Conservation (phyloP, 1,140 invertebrate species). For the Aphaenogaster floridana region DNA sequence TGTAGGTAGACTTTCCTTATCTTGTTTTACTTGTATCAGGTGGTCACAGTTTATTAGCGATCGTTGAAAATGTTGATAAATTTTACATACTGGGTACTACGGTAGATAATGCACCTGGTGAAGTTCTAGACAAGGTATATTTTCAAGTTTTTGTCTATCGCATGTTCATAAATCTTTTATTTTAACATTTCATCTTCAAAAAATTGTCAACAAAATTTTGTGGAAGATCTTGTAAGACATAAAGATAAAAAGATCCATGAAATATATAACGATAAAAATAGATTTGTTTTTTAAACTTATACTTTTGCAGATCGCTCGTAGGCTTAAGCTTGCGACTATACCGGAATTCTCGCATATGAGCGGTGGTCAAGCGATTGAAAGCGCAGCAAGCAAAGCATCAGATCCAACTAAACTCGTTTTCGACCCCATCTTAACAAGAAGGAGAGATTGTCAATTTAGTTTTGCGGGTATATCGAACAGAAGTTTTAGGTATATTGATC, state of each 20-base stretch:
- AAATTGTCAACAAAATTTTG: not conserved
- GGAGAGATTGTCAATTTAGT: constrained; percentile 94
- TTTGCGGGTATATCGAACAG: constrained; percentile 92
- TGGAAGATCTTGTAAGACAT: constrained; percentile 54
- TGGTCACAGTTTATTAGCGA: constrained; percentile 95
- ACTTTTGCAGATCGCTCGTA: constrained; percentile 91
- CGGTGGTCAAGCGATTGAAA: constrained; percentile 95
- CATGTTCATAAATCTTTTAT: constrained; percentile 21
- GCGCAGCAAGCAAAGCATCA: constrained; percentile 90
- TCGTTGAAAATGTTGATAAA: constrained; percentile 92
- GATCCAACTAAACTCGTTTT: constrained; percentile 91
- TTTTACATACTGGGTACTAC: constrained; percentile 93
- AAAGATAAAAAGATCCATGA: constrained; percentile 49
- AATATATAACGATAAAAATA: not conserved
- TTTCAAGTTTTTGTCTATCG: not conserved
- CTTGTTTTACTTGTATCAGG: constrained; percentile 96
- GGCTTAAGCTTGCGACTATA: constrained; percentile 94
- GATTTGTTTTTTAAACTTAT: not conserved
- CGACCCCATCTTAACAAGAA: constrained; percentile 87
- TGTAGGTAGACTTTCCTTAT: constrained; percentile 92
- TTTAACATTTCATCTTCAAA: not conserved
- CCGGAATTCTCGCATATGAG: constrained; percentile 90
- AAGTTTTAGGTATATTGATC: constrained; percentile 86
- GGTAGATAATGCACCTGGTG: constrained; percentile 96
- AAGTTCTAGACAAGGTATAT: constrained; percentile 95